Evolutionary conservation across 1,140 invertebrate genomes (phyloP).

Genomic region (Ladona fulva): DNA sequence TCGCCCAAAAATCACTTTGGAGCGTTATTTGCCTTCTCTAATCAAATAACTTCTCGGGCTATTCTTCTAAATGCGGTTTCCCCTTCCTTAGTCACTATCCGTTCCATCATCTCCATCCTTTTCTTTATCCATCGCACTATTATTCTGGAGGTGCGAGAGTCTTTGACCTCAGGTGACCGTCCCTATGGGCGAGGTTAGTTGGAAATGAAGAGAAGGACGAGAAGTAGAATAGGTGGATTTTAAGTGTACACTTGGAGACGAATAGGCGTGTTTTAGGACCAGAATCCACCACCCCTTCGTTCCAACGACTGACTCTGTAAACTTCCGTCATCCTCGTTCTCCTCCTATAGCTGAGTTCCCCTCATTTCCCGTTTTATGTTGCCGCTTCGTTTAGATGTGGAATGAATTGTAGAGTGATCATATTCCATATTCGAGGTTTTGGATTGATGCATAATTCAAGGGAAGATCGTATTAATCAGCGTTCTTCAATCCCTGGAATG

Average conservation of each 20-base stretch:
- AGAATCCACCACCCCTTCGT: not conserved
- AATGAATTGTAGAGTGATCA: too few species aligned
- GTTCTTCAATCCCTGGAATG: too few species aligned
- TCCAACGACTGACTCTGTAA: too few species aligned
- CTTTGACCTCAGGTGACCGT: conserved; percentile 1
- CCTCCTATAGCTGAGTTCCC: not conserved
- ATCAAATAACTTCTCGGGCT: not conserved
- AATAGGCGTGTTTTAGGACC: not conserved
- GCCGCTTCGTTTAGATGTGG: too few species aligned
- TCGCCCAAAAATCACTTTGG: not conserved
- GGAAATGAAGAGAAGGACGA: not conserved
- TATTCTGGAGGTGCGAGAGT: not conserved
- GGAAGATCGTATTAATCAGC: too few species aligned
- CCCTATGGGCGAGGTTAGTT: not conserved
- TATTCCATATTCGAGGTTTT: too few species aligned
- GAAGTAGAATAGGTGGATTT: not conserved
- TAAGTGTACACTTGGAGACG: not conserved
- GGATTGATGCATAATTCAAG: too few species aligned
- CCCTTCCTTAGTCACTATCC: not conserved
- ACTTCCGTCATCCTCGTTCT: not conserved
- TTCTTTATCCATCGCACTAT: not conserved
- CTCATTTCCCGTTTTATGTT: too few species aligned
- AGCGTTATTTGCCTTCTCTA: not conserved
- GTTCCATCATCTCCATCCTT: not conserved
- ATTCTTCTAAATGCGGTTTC: not conserved